Conservation (phyloP, 2,797 vertebrate genomes). For the Catharus ustulatus region DNA sequence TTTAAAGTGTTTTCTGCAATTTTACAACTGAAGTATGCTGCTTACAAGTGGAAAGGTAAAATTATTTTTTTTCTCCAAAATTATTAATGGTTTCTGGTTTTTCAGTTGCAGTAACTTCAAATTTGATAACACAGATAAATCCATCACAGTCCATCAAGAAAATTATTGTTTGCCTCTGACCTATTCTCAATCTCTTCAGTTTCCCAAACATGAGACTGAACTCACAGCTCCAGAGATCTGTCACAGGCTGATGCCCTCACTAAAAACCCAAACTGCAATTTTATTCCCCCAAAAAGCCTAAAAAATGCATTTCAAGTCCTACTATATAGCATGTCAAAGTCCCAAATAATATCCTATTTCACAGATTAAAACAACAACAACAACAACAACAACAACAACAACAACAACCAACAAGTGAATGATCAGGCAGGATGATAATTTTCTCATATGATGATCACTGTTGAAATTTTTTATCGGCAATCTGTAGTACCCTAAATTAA, state of each 20-base stretch:
- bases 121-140: background rate
- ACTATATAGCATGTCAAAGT: background rate
- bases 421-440: fast-evolving
- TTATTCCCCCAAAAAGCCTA: background rate
- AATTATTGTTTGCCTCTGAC: background rate
- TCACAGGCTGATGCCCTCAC: background rate
- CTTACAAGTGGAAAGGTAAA: background rate
- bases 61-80: background rate
- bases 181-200: background rate
- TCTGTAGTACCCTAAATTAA: background rate
- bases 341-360: background rate
- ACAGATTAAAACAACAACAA: background rate
- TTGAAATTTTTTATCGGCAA: background rate
- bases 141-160: background rate
- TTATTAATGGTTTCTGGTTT: background rate
- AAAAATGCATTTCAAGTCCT: background rate
- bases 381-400: background rate
- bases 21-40: background rate
- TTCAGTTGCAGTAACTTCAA: background rate
- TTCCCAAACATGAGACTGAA: background rate
- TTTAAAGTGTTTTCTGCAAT: background rate
- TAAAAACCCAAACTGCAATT: background rate
- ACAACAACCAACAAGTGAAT: background rate
- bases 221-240: background rate
- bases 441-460: background rate